Percentiles rank a stretch among this genome's conserved stretches.
These are phyloP conservation scores for Ophion obscuratus DNA, from an alignment of 2,888 invertebrate species.

Conservation along the genomic window DNA sequence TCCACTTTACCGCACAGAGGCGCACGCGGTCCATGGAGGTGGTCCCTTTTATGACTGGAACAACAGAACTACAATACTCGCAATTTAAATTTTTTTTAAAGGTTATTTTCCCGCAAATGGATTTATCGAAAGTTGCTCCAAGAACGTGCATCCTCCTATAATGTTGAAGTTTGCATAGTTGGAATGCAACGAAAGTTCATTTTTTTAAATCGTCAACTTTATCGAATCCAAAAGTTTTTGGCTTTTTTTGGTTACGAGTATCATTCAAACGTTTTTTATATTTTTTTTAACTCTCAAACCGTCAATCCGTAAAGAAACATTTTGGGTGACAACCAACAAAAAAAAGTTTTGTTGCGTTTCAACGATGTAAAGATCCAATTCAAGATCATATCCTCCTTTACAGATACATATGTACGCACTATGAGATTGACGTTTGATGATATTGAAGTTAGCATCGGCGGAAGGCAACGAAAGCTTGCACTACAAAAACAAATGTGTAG, in stretches of 20 bases:
- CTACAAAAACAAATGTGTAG: no score
- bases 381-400: no score
- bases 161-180: background rate
- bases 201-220: no score
- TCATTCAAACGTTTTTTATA: no score
- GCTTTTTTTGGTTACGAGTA: no score
- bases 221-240: no score
- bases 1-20: slow-evolving; percentile 68
- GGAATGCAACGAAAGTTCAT: background rate
- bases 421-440: no score
- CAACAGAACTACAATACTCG: slow-evolving; percentile 34
- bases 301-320: no score
- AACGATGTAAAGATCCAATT: background rate
- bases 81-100: slow-evolving; percentile 56
- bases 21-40: slow-evolving; percentile 55
- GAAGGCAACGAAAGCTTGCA: no score
- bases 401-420: no score
- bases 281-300: no score
- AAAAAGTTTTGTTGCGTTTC: background rate
- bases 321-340: background rate
- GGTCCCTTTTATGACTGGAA: slow-evolving; percentile 73
- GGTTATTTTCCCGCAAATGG: slow-evolving; percentile 9
- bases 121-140: background rate
- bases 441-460: no score
- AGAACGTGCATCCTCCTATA: background rate